Conservation (phyloP, 1,140 invertebrate species). For the Babylonia areolata region DNA sequence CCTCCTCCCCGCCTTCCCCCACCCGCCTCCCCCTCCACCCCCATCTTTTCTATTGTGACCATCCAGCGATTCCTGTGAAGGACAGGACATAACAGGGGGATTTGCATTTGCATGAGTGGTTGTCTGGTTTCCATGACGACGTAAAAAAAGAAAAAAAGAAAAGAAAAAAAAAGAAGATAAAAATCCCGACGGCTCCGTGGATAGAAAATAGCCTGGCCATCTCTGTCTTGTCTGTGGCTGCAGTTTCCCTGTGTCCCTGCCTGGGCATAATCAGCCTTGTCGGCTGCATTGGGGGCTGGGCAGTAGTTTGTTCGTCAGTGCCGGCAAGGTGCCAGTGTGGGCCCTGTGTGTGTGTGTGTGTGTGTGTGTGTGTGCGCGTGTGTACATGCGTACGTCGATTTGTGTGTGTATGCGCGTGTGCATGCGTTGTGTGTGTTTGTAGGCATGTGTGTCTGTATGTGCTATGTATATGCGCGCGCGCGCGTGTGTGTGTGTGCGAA, state of each 20-base stretch:
- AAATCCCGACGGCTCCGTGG: too few species aligned
- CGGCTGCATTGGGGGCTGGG: background rate
- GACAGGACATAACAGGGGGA: too few species aligned
- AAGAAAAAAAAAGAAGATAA: too few species aligned
- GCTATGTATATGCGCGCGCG: background rate
- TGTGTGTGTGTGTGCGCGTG: background rate
- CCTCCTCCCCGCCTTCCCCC: too few species aligned
- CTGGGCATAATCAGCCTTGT: background rate
- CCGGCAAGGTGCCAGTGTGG: background rate
- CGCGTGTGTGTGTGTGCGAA: background rate
- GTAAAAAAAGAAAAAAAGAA: too few species aligned
- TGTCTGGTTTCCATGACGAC: background rate
- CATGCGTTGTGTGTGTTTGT: conserved; percentile 2
- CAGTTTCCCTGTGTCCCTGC: background rate
- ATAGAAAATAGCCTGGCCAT: too few species aligned
- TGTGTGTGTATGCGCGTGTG: background rate
- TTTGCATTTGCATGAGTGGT: background rate
- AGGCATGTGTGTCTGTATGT: background rate
- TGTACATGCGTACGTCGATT: background rate
- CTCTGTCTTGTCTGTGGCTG: background rate
- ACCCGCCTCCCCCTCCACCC: background rate
- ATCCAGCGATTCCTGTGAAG: background rate
- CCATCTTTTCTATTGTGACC: background rate
- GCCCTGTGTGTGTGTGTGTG: background rate
- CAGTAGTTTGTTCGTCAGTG: background rate